Evolutionary conservation across 2,113 vertebrate species (phyloP).

Genomic region (Paedocypris sp.): DNA sequence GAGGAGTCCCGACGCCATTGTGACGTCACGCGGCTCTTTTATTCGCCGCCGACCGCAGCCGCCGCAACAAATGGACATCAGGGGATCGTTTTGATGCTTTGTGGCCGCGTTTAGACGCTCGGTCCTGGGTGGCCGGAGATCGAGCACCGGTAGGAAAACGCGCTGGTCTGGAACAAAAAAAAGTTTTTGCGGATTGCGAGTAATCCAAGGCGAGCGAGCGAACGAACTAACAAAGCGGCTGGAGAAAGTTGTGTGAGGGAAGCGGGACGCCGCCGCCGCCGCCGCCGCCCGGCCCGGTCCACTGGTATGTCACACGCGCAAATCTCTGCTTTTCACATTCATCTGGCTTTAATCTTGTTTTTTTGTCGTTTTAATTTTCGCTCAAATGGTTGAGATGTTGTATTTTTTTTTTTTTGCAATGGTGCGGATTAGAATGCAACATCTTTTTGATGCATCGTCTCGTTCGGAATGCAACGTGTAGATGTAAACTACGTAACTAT

Average conservation of each 20-base stretch:
- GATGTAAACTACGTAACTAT: too few relatives aligned
- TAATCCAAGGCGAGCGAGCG: neutral
- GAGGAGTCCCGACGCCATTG: constrained; percentile 28
- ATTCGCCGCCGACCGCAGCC: constrained; percentile 10
- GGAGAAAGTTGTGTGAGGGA: neutral
- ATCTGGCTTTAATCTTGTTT: too few relatives aligned
- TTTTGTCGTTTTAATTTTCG: too few relatives aligned
- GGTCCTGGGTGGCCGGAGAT: neutral
- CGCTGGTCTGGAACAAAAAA: too few relatives aligned
- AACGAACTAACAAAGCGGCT: neutral
- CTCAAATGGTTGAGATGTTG: too few relatives aligned
- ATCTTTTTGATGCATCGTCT: neutral
- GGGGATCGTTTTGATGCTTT: neutral
- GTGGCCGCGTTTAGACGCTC: neutral
- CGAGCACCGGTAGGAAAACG: too few relatives aligned
- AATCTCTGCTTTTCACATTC: neutral
- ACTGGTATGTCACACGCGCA: neutral
- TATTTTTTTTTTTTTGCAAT: too few relatives aligned
- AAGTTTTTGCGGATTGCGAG: neutral
- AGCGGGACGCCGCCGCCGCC: neutral
- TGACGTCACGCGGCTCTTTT: constrained; percentile 23
- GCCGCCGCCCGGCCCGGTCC: neutral
- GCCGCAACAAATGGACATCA: constrained; percentile 8
- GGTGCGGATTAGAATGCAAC: too few relatives aligned
- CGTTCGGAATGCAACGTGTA: neutral